Evolutionary conservation across 2,797 vertebrate genomes (phyloP), one percentile per base, ranked within the genome.

Genomic region (Mycteria americana): DNA sequence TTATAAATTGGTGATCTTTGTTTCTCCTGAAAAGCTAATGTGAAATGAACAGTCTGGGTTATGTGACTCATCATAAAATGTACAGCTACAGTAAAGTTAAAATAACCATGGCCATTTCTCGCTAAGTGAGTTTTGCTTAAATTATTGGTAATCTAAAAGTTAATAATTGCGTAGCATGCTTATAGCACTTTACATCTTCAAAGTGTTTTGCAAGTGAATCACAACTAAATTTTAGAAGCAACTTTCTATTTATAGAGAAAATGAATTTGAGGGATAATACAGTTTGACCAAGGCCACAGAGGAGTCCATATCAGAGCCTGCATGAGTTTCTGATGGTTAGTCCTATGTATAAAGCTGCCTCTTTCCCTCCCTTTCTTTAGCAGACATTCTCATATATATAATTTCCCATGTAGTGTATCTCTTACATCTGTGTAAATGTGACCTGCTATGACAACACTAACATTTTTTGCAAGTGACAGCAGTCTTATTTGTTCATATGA

Each of bases 261-360:
- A 92, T 90, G 1, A 81, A 78, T 85, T 85, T 2, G 17, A 90
- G 70, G 60, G 54, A 56, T 90, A 81, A 88, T 79, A 43, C 48
- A 94, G 89, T 69, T 97, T 92, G 76, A 96, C 94, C 94, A 94
- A 97, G 97, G 97, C 95, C 97, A 97, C 96, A 97, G 91, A 96
- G 92, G 97, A 97, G 97, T 91, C 54, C 30, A 2, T 96, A 93
- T 96, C 87, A 95, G 76, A 95, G 69, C 80, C 70, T 93, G 73
- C 62, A 59, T 89, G 85, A 91, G 46, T 93, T 95, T 91, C 74
- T 86, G 67, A 33, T 68, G 41, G 15, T 89, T 95, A 93, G 77
- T 84, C 56, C 33, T 88, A 17, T 63, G 59, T 85, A 65, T 78
- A 82, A 92, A 95, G 46, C 79, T 95, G n/a, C 65, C 41, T 93